Base-by-base conservation (phyloP, 2,113 vertebrate genomes). In the Acanthochromis polyacanthus region DNA sequence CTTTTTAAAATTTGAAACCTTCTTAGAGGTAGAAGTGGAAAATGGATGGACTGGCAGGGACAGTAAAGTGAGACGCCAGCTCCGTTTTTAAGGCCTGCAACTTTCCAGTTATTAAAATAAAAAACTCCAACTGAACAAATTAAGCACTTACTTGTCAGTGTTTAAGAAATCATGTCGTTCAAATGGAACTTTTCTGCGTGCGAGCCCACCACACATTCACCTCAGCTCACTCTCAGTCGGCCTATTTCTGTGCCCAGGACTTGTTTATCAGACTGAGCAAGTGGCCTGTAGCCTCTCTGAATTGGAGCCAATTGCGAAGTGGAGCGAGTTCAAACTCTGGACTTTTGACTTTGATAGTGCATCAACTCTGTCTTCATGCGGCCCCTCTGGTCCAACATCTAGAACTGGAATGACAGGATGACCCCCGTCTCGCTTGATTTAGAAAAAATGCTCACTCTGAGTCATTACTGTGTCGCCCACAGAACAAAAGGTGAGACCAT, bases 231-330 rank as follows among this genome's bases (percentile, higher is more conserved):
- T 60, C 57, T 60, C 71, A 30, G 32, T 53, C 30, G 2, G 45
- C 66, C 38, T 58, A 3, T 19, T 60, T 81, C 62, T 67, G 38
- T 79, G 23, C 28, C 52, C 43, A 30, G 73, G 46, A 58, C 51
- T 84, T 93, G 88, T 91, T 93, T 89, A 85, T 84, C 75, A 64
- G 83, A 55, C 74, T n/a, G 74, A 66, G 69, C 68, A 36, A 79
- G 63, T 72, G 82, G 79, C 81, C 82, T 83, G 70, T 80, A 66
- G 55, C 81, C 81, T 88, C 73, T 73, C 73, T 86, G 85, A 83
- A 56, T 17, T 50, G 9, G 80, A 64, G 89, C 88, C 87, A 88
- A 86, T 82, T 88, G 78, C 76, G 80, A 83, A 83, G 84, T 86
- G 75, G 70, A 86, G 19, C 11, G 53, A 20, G 82, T 90, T 87